Evolutionary conservation across 1,140 invertebrate genomes (phyloP), one percentile per base, ranked within the genome.

Genomic region (Drosophila repletoides): DNA sequence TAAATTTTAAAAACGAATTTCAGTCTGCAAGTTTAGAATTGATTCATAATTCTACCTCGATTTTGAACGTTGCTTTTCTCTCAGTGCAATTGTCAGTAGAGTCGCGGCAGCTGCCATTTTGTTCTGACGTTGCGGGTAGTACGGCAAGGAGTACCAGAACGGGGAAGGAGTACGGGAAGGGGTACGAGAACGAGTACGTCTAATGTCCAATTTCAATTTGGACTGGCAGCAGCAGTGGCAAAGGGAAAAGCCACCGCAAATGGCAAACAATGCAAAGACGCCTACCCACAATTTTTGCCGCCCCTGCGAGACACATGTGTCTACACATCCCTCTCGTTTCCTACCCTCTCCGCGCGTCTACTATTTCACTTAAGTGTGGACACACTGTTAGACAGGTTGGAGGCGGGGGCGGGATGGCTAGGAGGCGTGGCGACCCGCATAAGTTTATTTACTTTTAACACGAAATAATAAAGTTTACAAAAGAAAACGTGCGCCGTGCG

Each of bases 401-500:
- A 24, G 6, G 6, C 4, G 12, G 6, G 2, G 5, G 52, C 6
- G 7, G 0, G 10, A 1, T 5, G 26, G 15, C 12, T 4, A 24
- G 34, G 45, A 26, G 43, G 45, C 22, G 45, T 26, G 15, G 15
- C 14, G 51, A 56, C 75, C 67, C 67, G 64, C 49, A 72, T 83
- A 83, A 86, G 79, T 83, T 83, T 83, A 83, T 83, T 83, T 83
- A 83, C 79, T 83, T 81, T 83, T 84, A 83, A 74, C 79, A 83
- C 79, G 79, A 84, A 83, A 83, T 83, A 83, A 84, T 84, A 84
- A 83, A 83, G 73, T 83, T 83, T 83, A 84, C 80, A 77, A 84
- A 84, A 71, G 79, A 66, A 83, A 79, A 83, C 79, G 79, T 84
- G 79, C 65, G 67, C 72, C 69, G 49, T 55, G 67, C 72, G 52